Base-by-base conservation (phyloP, 2,888 invertebrate species). In the Andrena minutula region DNA sequence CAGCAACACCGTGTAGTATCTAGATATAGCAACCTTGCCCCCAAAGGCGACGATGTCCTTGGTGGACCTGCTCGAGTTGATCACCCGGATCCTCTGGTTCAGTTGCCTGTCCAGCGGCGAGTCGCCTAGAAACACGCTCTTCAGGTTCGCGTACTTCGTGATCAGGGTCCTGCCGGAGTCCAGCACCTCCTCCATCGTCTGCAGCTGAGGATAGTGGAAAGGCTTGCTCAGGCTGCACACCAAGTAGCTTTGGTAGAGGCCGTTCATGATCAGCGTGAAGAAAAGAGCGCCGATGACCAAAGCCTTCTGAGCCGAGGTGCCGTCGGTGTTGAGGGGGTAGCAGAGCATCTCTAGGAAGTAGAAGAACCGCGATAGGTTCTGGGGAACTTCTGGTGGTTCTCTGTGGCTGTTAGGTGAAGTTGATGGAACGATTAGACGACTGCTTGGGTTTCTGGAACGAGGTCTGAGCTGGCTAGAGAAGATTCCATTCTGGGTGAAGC, bases 141-240 rank as follows among this genome's bases (percentile, higher is more conserved):
- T 83, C 26, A 92, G n/a, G 26, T 92, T 91, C 1, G 63, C n/a
- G 41, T 91, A 92, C 63, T 89, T 91, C 4, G 92, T 91, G 47
- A 89, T 47, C 12, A 92, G 79, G 0, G 82, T 73, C 1, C 84
- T 47, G 16, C 88, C 88, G 0, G 89, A 83, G 5, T 87, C 51
- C 0, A 80, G 75, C n/a, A 92, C 89, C 6, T 90, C 87, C n/a
- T 82, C 77, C 6, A 92, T 30, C 0, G 89, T 91, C 3, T 60
- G 75, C 5, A 91, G 49, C 69, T 92, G 88, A 0, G 88, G 88
- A 64, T 89, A 87, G 10, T 82, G 87, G 3, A 85, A 75, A 0
- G 91, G 91, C 66, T 91, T 85, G 61, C 89, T 91, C 16, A 92
- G 47, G 2, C 83, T 86, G 16, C 89, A 89, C 0, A 92, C 87